Base-by-base conservation (phyloP, 2,888 invertebrate species). In the Agrypnus murinus region DNA sequence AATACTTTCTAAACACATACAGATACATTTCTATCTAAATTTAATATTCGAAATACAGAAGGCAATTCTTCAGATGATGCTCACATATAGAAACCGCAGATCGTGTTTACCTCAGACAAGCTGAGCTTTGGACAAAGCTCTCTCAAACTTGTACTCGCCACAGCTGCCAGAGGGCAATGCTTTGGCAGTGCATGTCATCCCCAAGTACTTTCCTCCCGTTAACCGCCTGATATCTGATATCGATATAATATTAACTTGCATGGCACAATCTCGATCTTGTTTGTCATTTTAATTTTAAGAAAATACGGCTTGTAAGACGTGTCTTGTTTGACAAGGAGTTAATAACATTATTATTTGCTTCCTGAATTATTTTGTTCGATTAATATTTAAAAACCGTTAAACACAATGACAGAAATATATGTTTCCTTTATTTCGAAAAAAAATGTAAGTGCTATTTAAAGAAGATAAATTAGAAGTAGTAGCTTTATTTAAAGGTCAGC, bases 91-190 rank as follows among this genome's bases (percentile, higher is more conserved):
- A 74, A 74, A 74, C 75, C 75, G 74, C 75, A 75, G 57, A 48
- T 74, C 71, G 62, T 75, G 70, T 75, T 74, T 75, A 72, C 73
- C 70, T 73, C 68, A 65, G 69, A 69, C 72, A 72, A 72, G 72
- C 69, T 62, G 62, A 72, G 71, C 71, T 71, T 76, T 76, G 76
- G 76, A 76, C 76, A 76, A 76, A 76, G 76, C 76, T 74, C 70
- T 74, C 70, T 68, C 73, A 71, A 76, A 76, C 74, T 74, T 76
- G 68, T 72, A 67, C 64, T 65, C 67, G 68, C 74, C 74, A 69
- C 73, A 76, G 50, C 68, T 67, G 76, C 76, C 73, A 71, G 73
- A 74, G 76, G 76, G 76, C 71, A 72, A 70, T 66, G 72, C 69
- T 76, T 72, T 71, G 76, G 74, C 72, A 72, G 72, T 69, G 66